Base-by-base conservation (phyloP, 2,113 vertebrate genomes). In the Phrynocephalus versicolor region DNA sequence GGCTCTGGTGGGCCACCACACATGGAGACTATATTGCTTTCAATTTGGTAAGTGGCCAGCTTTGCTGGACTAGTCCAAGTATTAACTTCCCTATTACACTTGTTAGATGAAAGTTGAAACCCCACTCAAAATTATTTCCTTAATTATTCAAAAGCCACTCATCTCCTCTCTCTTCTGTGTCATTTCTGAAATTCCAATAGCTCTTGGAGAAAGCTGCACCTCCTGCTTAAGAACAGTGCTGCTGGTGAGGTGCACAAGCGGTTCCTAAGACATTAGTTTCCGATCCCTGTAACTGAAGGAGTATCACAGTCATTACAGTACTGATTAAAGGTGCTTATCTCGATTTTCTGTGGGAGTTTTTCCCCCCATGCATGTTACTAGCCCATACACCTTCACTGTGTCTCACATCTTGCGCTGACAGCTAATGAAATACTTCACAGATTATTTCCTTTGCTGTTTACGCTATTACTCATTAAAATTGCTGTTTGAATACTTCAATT, bases 391-490 rank as follows among this genome's bases (percentile, higher is more conserved):
- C 92, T 92, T 88, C 0, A 0, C 85, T 84, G 90, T 85, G 71
- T 85, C 89, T 86, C 58, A 15, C 41, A 81, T 87, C 1, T 79
- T 78, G 73, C 30, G 62, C 76, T 87, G 27, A 6, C 78, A 88
- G 89, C 82, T 91, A 93, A 87, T 92, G 83, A 92, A 94, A 90
- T 87, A 79, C 6, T 1, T 77, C 91, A 89, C 78, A 85, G 91
- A 76, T 89, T 73, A 88, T 82, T 88, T 87, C 74, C 90, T 92
- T 93, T 91, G 76, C 89, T 89, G 69, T 91, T 91, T 93, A 91
- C 84, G 57, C 89, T 88, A 87, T 94, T 89, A 77, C 65, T 51
- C 86, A 82, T 83, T 87, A 85, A 88, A n/a, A 92, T 91, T 78
- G 69, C 82, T 81, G 84, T 87, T 92, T 84, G 87, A 90, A 88